Evolutionary conservation across 2,888 invertebrate genomes (phyloP).

Genomic region (Hyposoter dolosus): DNA sequence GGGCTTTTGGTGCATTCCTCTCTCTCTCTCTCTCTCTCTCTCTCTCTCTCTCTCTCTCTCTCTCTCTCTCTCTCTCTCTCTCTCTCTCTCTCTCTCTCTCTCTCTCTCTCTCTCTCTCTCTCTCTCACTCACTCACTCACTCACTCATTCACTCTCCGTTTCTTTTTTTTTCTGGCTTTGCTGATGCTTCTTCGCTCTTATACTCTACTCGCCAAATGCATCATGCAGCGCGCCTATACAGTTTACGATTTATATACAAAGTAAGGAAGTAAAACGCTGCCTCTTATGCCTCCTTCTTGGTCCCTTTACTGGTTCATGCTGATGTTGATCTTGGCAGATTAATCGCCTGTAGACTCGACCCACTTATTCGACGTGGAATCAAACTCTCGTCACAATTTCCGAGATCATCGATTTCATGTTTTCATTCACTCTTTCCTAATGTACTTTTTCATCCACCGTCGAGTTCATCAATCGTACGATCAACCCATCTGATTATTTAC

Average conservation of each 20-base stretch:
- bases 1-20: constrained; percentile 31
- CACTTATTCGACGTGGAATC: constrained; percentile 6
- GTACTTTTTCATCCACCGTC: background rate
- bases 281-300: background rate
- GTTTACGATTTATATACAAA: constrained; percentile 25
- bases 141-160: background rate
- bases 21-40: constrained; percentile 20
- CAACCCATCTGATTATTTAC: background rate
- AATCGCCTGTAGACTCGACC: constrained; percentile 6
- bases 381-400: background rate
- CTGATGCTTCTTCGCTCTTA: background rate
- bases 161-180: constrained; percentile 4
- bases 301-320: constrained; percentile 1
- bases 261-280: constrained; percentile 29
- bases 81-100: background rate
- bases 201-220: background rate
- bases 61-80: background rate
- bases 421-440: background rate
- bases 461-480: background rate
- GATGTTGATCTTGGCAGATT: constrained; percentile 31
- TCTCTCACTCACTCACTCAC: constrained; percentile 2
- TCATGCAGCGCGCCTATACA: constrained; percentile 3
- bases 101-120: constrained; percentile 12
- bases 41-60: background rate
- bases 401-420: background rate